These are phyloP conservation scores for Procapra przewalskii DNA, from an alignment of 2,113 vertebrate species.

Conservation along the genomic window DNA sequence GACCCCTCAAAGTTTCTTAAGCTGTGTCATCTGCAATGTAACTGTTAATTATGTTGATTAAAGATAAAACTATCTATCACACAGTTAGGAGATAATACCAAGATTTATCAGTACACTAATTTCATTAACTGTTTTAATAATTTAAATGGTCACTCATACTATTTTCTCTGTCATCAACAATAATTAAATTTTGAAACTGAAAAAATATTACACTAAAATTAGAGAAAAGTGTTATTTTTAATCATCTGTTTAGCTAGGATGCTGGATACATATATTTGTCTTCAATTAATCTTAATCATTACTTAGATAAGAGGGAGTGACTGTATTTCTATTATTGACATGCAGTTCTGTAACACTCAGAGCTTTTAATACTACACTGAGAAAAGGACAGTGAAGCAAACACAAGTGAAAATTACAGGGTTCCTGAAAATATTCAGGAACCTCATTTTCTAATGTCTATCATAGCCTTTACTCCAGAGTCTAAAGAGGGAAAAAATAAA, in stretches of 20 bases:
- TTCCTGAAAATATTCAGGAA: background rate
- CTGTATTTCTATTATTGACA: background rate
- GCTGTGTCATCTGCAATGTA: background rate
- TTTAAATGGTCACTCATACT: background rate
- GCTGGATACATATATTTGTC: background rate
- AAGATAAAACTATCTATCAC: background rate
- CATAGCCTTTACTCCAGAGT: background rate
- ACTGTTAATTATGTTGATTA: background rate
- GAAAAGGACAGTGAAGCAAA: background rate
- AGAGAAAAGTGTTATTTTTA: background rate
- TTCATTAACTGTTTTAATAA: background rate
- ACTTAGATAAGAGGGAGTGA: background rate
- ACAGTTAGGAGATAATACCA: background rate
- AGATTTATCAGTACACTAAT: background rate
- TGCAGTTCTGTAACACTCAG: background rate
- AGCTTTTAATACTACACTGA: background rate
- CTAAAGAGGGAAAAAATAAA: background rate
- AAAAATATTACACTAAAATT: background rate
- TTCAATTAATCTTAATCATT: background rate
- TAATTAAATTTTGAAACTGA: background rate
- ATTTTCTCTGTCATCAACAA: constrained; percentile 2
- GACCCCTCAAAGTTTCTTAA: background rate
- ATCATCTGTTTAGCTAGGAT: background rate
- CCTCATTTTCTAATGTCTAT: background rate
- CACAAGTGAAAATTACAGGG: background rate